These are phyloP conservation scores for Poecilus cupreus DNA, from an alignment of 2,888 invertebrate species.

Conservation along the genomic window DNA sequence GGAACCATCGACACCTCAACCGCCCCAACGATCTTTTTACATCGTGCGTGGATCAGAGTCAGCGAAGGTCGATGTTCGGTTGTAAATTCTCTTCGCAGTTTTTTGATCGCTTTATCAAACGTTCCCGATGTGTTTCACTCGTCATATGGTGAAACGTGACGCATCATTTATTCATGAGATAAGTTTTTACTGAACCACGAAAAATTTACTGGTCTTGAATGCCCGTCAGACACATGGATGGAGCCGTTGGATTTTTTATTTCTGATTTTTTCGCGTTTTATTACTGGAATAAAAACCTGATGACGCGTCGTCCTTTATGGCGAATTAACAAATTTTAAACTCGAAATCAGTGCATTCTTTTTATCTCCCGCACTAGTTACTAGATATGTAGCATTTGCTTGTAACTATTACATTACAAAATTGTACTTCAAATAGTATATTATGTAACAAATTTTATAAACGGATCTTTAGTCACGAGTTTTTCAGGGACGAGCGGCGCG, in stretches of 20 bases:
- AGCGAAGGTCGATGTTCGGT: slow-evolving; percentile 26
- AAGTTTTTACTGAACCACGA: slow-evolving; percentile 57
- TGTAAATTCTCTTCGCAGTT: slow-evolving; percentile 54
- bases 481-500: too few relatives aligned
- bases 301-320: background rate
- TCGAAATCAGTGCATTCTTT: too few relatives aligned
- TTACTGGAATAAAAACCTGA: slow-evolving; percentile 21
- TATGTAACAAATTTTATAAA: too few relatives aligned
- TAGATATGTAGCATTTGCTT: too few relatives aligned
- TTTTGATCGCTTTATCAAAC: slow-evolving; percentile 59
- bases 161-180: slow-evolving; percentile 60
- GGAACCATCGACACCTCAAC: slow-evolving; percentile 44
- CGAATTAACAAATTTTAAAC: slow-evolving; percentile 25
- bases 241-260: slow-evolving; percentile 44
- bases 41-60: slow-evolving; percentile 20
- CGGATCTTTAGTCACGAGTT: too few relatives aligned
- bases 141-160: slow-evolving; percentile 59
- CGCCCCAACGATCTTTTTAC: slow-evolving; percentile 22
- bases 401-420: too few relatives aligned
- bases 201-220: slow-evolving; percentile 58
- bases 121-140: slow-evolving; percentile 58
- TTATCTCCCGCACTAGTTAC: too few relatives aligned
- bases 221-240: slow-evolving; percentile 54
- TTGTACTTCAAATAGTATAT: too few relatives aligned
- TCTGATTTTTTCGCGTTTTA: slow-evolving; percentile 46